Conservation (phyloP, 2,888 invertebrate species). For the Clanis bilineata region DNA sequence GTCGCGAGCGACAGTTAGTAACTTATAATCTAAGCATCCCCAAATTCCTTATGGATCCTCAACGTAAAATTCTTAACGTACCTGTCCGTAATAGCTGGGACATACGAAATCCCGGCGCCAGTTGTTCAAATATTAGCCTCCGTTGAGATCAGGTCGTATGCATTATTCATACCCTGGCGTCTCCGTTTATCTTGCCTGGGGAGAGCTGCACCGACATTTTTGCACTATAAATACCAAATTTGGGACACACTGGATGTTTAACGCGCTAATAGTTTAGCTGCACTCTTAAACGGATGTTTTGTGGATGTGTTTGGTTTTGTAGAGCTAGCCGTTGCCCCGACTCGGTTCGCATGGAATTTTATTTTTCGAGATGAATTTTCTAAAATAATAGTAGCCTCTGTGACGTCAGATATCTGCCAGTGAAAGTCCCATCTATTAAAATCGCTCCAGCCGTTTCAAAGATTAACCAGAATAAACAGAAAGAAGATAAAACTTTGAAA, state of each 20-base stretch:
- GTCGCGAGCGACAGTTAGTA: too few species aligned
- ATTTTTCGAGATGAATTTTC: too few species aligned
- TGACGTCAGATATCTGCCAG: too few species aligned
- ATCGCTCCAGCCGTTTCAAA: too few species aligned
- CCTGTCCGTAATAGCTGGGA: neutral
- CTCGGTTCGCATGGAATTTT: too few species aligned
- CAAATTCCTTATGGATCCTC: neutral
- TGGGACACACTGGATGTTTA: neutral
- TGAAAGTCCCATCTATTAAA: too few species aligned
- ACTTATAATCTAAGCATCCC: too few species aligned
- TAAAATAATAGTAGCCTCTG: too few species aligned
- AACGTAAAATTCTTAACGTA: neutral
- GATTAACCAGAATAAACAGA: too few species aligned
- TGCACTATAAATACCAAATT: neutral
- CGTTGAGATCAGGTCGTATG: neutral
- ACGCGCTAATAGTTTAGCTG: neutral
- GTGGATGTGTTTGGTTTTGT: too few species aligned
- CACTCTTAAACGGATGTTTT: neutral
- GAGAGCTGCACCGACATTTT: neutral
- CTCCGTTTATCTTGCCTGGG: conserved; percentile 13
- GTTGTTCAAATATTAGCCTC: conserved; percentile 16
- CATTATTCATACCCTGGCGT: conserved; percentile 13
- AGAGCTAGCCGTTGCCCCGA: too few species aligned
- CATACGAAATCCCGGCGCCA: conserved; percentile 10
- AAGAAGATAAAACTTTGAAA: too few species aligned